Base-by-base conservation (phyloP, 2,113 vertebrate species). In the Hippocampus comes region DNA sequence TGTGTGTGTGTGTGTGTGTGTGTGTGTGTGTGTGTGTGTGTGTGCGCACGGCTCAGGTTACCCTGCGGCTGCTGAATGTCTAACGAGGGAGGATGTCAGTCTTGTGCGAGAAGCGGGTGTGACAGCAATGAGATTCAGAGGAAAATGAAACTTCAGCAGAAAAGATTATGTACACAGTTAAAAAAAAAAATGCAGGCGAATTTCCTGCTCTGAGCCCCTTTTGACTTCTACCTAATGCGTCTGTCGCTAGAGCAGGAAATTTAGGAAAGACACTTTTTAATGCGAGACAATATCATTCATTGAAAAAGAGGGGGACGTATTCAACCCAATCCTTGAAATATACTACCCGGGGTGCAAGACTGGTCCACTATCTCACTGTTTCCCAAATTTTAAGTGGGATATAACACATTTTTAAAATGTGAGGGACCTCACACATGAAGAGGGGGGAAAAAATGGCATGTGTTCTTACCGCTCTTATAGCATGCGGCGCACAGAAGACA, bases 71-170 rank as follows among this genome's bases (percentile, higher is more conserved):
- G 84, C 84, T 85, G 87, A 85, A 86, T 89, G 87, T 89, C 89
- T 90, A 81, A 90, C 68, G 70, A 86, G 84, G 82, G 84, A 82
- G 84, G 76, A 89, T 81, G 85, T 89, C 82, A 85, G 86, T 73
- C 80, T 78, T 81, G 81, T 82, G 78, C 78, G 71, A 85, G 79
- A 86, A 82, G 79, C 38, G 77, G 81, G 72, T 73, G 78, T 84
- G 85, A 89, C 85, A 87, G 86, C 82, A 87, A 76, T 84, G 85
- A 81, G 83, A 90, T 84, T 84, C 84, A 86, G 81, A 76, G 78
- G 73, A 81, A 84, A 82, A 77, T 78, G 80, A 85, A 84, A 88
- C 81, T 78, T 85, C 85, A 86, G 86, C 82, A 86, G 71, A 82
- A 84, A 83, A 56, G 57, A 76, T 74, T 78, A 61, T 68, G 34